Conservation (phyloP, 2,797 vertebrate genomes). For the Sebastes steindachneri region DNA sequence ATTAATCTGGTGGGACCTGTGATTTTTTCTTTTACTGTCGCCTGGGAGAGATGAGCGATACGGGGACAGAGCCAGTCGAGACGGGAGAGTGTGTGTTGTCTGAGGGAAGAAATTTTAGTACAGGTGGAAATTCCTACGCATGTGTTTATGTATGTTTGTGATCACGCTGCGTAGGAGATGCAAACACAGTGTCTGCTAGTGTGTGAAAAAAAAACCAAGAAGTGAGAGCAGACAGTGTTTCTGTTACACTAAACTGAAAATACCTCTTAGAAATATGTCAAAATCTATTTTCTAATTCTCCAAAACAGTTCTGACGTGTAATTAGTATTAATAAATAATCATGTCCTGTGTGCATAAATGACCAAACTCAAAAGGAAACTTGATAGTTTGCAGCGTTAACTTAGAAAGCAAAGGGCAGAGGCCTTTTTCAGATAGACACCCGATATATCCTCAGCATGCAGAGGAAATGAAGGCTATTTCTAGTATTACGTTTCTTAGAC, state of each 20-base stretch:
- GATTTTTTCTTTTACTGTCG: neutral
- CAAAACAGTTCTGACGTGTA: neutral
- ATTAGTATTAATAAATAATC: neutral
- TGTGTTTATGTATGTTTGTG: neutral
- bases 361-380: neutral
- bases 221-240: neutral
- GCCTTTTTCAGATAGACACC: slow-evolving; percentile 9
- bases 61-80: neutral
- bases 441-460: slow-evolving; percentile 11
- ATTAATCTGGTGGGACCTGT: neutral
- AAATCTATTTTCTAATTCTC: neutral
- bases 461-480: slow-evolving; percentile 30
- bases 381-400: neutral
- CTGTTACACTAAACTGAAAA: neutral
- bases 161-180: neutral
- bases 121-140: neutral
- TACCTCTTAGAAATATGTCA: neutral
- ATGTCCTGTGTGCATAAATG: neutral
- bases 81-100: neutral
- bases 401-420: neutral
- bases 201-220: neutral
- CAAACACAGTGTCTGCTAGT: neutral
- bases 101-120: neutral
- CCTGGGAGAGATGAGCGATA: neutral
- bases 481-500: slow-evolving; percentile 22